A percentile compares a stretch with the other conserved stretches of the same genome.
phyloP scores from a whole-genome alignment of 2,888 invertebrate species.

The Epirrhoe tristata region DNA sequence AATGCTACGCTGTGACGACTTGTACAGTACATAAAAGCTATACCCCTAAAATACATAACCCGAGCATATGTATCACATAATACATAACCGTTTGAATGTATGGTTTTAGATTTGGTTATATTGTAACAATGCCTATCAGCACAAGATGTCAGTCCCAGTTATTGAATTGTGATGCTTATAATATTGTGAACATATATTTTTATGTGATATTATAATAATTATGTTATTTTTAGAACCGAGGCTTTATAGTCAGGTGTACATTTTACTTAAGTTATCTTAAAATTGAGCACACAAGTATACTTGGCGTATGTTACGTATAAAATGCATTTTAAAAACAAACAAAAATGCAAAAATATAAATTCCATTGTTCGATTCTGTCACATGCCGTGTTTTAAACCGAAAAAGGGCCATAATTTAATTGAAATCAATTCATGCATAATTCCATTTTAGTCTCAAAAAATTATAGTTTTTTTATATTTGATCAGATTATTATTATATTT shows the following conservation, averaged over 20 bases:
- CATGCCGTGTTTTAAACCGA: constrained; percentile 2
- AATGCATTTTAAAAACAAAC: constrained; percentile 49
- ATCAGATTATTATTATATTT: background rate
- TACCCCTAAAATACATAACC: constrained; percentile 11
- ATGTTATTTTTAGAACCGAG: background rate
- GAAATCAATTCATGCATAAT: background rate
- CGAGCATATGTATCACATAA: constrained; percentile 18
- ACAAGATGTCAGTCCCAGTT: constrained; percentile 54
- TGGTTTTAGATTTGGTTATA: constrained; percentile 4
- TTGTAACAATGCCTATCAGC: constrained; percentile 48
- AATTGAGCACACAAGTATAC: constrained; percentile 64
- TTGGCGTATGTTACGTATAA: constrained; percentile 58
- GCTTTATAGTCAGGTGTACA: constrained; percentile 5
- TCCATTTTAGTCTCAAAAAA: background rate
- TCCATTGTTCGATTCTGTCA: constrained; percentile 22
- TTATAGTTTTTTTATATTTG: background rate
- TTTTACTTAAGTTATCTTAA: constrained; percentile 36
- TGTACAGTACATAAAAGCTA: constrained; percentile 40
- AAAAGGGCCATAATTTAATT: background rate
- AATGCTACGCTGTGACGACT: constrained; percentile 46
- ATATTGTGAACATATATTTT: background rate
- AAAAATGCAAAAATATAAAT: constrained; percentile 17
- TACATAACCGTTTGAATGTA: constrained; percentile 1
- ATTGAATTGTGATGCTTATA: constrained; percentile 44
- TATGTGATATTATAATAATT: background rate